phyloP scores from a whole-genome alignment of 2,113 vertebrate genomes.

The Cebidichthys violaceus region DNA sequence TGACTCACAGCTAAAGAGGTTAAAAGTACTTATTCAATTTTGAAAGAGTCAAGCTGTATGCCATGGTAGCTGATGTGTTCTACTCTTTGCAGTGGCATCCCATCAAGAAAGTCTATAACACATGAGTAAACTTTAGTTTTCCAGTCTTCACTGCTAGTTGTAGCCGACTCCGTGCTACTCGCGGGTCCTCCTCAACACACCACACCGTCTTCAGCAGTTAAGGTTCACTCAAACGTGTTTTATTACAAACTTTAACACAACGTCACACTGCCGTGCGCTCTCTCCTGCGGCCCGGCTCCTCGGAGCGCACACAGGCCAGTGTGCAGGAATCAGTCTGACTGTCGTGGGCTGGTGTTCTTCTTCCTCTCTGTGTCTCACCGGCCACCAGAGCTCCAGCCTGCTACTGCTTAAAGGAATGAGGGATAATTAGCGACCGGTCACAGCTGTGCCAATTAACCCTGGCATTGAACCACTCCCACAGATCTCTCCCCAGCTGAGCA shows the following conservation, averaged over 20 bases:
- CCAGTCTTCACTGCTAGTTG: too few species aligned
- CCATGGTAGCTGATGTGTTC: too few species aligned
- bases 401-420: background rate
- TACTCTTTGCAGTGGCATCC: too few species aligned
- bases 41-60: too few species aligned
- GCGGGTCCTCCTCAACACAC: background rate
- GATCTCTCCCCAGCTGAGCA: background rate
- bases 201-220: background rate
- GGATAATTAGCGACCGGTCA: background rate
- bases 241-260: background rate
- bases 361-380: too few species aligned
- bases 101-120: too few species aligned
- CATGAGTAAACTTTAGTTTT: too few species aligned
- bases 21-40: too few species aligned
- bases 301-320: background rate
- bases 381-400: too few species aligned
- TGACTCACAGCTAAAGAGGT: too few species aligned
- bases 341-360: too few species aligned
- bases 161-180: background rate
- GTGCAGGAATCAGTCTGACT: background rate
- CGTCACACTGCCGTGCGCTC: background rate
- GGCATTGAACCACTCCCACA: background rate
- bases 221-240: background rate
- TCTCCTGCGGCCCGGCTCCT: background rate
- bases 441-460: background rate